phyloP scores from a whole-genome alignment of 2,888 invertebrate species.

The Hermaeophaga mercurialis region DNA sequence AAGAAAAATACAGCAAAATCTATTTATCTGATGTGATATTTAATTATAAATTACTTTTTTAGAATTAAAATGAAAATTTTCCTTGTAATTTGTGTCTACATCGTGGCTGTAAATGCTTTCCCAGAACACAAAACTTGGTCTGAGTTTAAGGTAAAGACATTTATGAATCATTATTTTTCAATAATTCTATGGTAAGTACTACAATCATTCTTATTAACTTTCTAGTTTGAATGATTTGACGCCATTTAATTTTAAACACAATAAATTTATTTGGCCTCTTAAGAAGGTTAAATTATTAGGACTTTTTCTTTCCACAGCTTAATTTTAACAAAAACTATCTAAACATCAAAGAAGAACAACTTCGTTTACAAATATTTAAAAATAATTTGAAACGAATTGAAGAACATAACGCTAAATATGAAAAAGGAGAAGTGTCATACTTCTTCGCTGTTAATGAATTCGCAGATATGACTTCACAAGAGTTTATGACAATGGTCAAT shows the following conservation, averaged over 20 bases:
- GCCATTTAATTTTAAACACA: too few relatives aligned
- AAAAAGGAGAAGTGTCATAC: too few relatives aligned
- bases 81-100: background rate
- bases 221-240: too few relatives aligned
- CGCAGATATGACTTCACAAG: conserved; percentile 39
- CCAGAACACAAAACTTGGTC: background rate
- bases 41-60: too few relatives aligned
- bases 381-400: conserved; percentile 7
- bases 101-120: background rate
- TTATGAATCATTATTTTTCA: too few relatives aligned
- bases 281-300: too few relatives aligned
- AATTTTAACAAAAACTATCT: conserved; percentile 6
- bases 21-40: too few relatives aligned
- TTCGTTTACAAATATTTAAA: conserved; percentile 20
- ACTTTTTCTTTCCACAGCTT: background rate
- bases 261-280: too few relatives aligned
- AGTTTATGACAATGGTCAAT: conserved; percentile 24
- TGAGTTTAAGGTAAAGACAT: conserved; percentile 18
- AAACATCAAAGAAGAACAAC: conserved; percentile 3
- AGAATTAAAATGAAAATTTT: conserved; percentile 4
- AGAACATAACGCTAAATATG: conserved; percentile 12
- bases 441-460: conserved; percentile 8
- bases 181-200: too few relatives aligned
- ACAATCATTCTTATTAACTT: too few relatives aligned
- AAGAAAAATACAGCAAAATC: too few relatives aligned